phyloP scores from a whole-genome alignment of 2,888 invertebrate species.

The Plebejus argus region DNA sequence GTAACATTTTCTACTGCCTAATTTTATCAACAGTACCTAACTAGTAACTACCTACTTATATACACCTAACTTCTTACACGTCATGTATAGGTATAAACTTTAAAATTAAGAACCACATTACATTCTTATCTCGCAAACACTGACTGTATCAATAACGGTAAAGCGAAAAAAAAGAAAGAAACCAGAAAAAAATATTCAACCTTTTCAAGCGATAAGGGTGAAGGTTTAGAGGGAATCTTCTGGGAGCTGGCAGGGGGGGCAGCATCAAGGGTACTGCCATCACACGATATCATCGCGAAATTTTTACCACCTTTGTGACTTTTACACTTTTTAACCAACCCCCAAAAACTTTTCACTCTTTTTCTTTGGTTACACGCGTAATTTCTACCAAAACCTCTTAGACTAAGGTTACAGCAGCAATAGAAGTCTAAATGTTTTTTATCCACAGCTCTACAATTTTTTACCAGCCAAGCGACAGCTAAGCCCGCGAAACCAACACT shows the following conservation, averaged over 20 bases:
- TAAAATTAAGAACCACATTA: too few relatives aligned
- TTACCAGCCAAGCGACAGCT: not conserved
- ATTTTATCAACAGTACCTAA: too few relatives aligned
- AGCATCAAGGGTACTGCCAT: conserved; percentile 72
- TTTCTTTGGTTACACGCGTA: not conserved
- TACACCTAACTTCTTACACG: too few relatives aligned
- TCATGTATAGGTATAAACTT: too few relatives aligned
- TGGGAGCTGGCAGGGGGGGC: conserved; percentile 68
- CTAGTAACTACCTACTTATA: too few relatives aligned
- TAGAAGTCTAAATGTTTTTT: not conserved
- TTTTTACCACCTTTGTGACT: conserved; percentile 7
- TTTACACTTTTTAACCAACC: not conserved
- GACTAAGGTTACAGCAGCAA: not conserved
- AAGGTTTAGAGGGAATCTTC: conserved; percentile 61
- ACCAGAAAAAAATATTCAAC: conserved; percentile 46
- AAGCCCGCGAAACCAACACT: conserved; percentile 3
- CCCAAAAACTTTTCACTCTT: not conserved
- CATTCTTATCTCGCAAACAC: too few relatives aligned
- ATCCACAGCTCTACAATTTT: not conserved
- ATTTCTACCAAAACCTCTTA: not conserved
- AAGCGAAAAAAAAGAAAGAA: not conserved
- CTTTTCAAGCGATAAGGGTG: conserved; percentile 72
- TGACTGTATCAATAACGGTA: too few relatives aligned
- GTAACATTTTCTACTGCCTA: too few relatives aligned
- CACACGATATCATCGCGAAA: conserved; percentile 63